Base-by-base conservation (phyloP, 2,888 invertebrate species). In the Diadegma fenestrale region DNA sequence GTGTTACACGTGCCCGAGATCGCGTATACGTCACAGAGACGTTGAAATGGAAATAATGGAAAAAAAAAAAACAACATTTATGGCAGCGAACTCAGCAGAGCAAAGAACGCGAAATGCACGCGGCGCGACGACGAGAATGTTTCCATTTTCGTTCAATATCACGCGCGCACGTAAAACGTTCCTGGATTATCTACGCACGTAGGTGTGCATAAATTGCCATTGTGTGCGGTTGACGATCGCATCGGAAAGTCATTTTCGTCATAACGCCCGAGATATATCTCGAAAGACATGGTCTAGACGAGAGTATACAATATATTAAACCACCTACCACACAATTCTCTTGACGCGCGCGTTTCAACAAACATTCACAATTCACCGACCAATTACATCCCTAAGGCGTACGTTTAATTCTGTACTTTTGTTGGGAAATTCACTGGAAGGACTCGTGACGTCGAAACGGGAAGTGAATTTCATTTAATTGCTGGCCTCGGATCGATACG, bases 201-300 rank as follows among this genome's bases (percentile, higher is more conserved):
- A 72, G 81, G 77, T 73, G 58, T 72, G 75, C 66, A 17, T 78
- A 30, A 68, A 77, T 48, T 68, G 51, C 75, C 58, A 81, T 84
- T 84, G 84, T 84, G 72, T 68, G 54, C 77, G 41, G 2, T 66
- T 41, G 37, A 17, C 75, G 63, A 45, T 45, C 64, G 33, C 66
- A 10, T 33, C 58, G 41, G 58, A 58, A 54, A 58, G 64, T 76
- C 66, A 45, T 51, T 43, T 10, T 37, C 69, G 48, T 63, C 48
- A 54, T 33, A 51, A 71, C 48, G 68, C 61, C 54, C 19, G 73
- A 68, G 61, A 77, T 80, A 51, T 68, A 80, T 77, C 84, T 78
- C 77, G 61, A 84, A 81, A 68, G 81, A 73, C 51, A 80, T 14
- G 17, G 81, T 81, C 84, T 84, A 76, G 77, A 81, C 81, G 84